Conservation (phyloP, 2,113 vertebrate genomes). For the Mustela lutreola region DNA sequence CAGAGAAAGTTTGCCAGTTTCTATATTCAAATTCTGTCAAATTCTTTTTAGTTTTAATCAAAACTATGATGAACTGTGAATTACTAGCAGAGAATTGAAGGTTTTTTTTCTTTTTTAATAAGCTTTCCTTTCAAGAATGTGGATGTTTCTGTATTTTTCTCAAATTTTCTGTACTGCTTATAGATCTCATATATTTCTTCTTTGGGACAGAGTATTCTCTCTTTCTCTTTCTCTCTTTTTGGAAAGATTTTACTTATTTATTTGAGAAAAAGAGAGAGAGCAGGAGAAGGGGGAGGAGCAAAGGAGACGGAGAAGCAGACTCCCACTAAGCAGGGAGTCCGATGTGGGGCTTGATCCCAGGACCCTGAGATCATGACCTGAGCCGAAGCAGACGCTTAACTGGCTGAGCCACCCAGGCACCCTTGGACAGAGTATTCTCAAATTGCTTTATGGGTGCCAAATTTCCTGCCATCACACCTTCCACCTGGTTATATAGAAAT, state of each 20-base stretch:
- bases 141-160: background rate
- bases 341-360: no score
- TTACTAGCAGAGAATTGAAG: background rate
- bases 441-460: background rate
- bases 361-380: no score
- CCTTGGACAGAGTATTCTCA: background rate
- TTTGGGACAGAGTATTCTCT: background rate
- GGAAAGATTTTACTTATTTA: no score
- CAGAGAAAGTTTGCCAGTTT: background rate
- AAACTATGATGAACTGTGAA: background rate
- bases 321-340: no score
- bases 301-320: no score
- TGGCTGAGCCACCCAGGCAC: no score
- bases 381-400: no score
- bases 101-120: background rate
- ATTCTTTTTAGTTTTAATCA: background rate
- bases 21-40: background rate
- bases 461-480: background rate
- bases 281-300: no score
- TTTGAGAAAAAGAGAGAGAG: no score
- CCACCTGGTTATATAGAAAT: background rate
- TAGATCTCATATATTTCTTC: background rate
- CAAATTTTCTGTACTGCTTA: background rate
- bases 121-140: background rate
- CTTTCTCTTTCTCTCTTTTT: no score